These are phyloP conservation scores for Drosophila fulvimacula DNA, from an alignment of 2,888 invertebrate species.

Conservation along the genomic window DNA sequence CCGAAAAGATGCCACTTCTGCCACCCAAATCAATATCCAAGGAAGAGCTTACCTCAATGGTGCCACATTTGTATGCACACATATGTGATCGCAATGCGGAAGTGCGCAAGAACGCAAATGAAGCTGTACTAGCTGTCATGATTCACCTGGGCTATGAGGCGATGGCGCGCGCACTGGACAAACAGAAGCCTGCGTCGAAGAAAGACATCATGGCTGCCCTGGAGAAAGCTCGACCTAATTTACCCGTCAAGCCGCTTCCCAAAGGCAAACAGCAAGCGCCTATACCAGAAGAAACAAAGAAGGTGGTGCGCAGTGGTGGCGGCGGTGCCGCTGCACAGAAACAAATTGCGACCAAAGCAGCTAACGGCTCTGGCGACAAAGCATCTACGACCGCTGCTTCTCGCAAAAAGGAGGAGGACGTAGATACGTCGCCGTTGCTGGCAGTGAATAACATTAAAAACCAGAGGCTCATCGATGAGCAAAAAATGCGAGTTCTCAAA, in stretches of 20 bases:
- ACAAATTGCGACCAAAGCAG: constrained; percentile 50
- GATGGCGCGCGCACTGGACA: constrained; percentile 84
- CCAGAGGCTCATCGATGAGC: constrained; percentile 97
- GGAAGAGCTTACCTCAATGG: constrained; percentile 91
- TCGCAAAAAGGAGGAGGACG: constrained; percentile 93
- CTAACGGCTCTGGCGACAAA: constrained; percentile 50
- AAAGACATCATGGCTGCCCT: constrained; percentile 91
- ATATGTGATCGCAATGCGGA: constrained; percentile 96
- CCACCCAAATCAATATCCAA: constrained; percentile 90
- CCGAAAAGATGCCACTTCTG: constrained; percentile 91
- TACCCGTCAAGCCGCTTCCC: constrained; percentile 92
- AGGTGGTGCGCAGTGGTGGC: constrained; percentile 80
- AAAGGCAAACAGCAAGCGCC: constrained; percentile 87
- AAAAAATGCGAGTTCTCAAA: constrained; percentile 95
- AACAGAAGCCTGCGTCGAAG: constrained; percentile 89
- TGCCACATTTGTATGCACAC: constrained; percentile 92
- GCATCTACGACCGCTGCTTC: constrained; percentile 80
- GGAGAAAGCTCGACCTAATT: constrained; percentile 93
- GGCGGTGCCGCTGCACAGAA: constrained; percentile 57
- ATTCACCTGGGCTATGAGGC: constrained; percentile 92
- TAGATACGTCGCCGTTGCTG: constrained; percentile 91
- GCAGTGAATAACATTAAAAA: constrained; percentile 94
- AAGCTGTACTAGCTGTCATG: constrained; percentile 96
- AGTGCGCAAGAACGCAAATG: constrained; percentile 95
- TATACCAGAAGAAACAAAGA: constrained; percentile 85